Evolutionary conservation across 2,113 vertebrate genomes (phyloP), one percentile per base, ranked within the genome.

Genomic region (Strigops habroptila): DNA sequence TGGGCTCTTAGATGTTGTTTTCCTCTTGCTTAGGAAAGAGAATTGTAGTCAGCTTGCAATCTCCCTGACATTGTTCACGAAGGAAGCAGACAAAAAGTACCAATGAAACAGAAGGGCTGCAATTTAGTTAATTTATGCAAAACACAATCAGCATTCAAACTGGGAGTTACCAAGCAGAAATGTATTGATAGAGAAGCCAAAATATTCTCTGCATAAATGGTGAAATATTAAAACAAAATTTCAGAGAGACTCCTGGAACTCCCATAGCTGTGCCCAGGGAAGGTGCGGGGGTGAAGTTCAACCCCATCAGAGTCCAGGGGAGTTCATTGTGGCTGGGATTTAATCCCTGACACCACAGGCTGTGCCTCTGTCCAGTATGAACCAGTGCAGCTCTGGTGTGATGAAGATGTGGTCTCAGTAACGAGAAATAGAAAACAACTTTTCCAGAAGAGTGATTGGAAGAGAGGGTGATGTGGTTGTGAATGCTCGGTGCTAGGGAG

Each of bases 11-110:
- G 18, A 79, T 76, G 93, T 79, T 89, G 73, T 93, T 96, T 96
- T 93, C 52, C 86, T 96, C 41, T 91, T 75, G 73, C 88, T 94
- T 92, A 65, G 77, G 91, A 79, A 92, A 91, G 70, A 91, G 96
- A 96, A 95, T 92, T 96, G 93, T 96, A 96, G 93, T 97, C 93
- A 97, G 93, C 96, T 87, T 95, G 93, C 96, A 97, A 97, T 97
- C 96, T 97, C 83, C 93, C 91, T 10, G 19, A 85, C 92, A 97
- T 96, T 97, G 96, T 96, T 96, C 63, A 18, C 57, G 88, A 75
- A 80, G 86, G 93, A 94, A 94, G 93, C 92, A 94, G 86, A 96
- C 95, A 96, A 94, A 96, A 95, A 95, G 74, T 82, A 91, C 81
- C 93, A 73, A 76, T 82, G 90, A 71, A 96, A 96, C 88, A 95